Conservation (phyloP, 2,888 invertebrate species). For the Callimorpha dominula region DNA sequence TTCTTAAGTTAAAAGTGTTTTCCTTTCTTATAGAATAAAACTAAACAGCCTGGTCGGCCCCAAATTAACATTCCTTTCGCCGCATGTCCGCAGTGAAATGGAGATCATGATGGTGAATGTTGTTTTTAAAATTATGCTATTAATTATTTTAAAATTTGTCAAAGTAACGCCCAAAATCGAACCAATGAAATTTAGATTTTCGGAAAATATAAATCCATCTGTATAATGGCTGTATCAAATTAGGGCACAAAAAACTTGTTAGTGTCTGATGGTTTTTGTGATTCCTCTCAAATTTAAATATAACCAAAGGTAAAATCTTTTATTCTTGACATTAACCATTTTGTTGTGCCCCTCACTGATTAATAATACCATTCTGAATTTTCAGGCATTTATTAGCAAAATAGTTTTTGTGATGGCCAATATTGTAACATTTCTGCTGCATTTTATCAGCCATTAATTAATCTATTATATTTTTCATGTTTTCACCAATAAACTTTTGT, state of each 20-base stretch:
- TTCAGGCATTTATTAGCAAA: slow-evolving; percentile 86
- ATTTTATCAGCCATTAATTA: slow-evolving; percentile 87
- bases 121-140: slow-evolving; percentile 74
- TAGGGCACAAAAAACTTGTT: slow-evolving; percentile 86
- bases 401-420: slow-evolving; percentile 85
- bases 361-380: slow-evolving; percentile 82
- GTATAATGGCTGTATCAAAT: slow-evolving; percentile 81
- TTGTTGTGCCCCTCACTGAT: slow-evolving; percentile 83
- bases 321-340: slow-evolving; percentile 83
- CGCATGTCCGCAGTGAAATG: slow-evolving; percentile 85
- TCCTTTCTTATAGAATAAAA: slow-evolving; percentile 79
- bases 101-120: slow-evolving; percentile 82
- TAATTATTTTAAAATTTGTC: slow-evolving; percentile 75
- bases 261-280: slow-evolving; percentile 82
- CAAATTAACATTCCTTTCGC: slow-evolving; percentile 85
- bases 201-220: slow-evolving; percentile 67
- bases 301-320: slow-evolving; percentile 77
- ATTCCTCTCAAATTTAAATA: slow-evolving; percentile 73
- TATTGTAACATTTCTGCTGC: slow-evolving; percentile 87
- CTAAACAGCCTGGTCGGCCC: slow-evolving; percentile 81
- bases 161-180: slow-evolving; percentile 72
- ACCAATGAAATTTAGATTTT: slow-evolving; percentile 72
- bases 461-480: slow-evolving; percentile 87
- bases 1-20: slow-evolving; percentile 88
- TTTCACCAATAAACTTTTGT: slow-evolving; percentile 88